These are phyloP conservation scores for Malthinus seriepunctatus DNA, from an alignment of 2,888 invertebrate species.

Conservation along the genomic window DNA sequence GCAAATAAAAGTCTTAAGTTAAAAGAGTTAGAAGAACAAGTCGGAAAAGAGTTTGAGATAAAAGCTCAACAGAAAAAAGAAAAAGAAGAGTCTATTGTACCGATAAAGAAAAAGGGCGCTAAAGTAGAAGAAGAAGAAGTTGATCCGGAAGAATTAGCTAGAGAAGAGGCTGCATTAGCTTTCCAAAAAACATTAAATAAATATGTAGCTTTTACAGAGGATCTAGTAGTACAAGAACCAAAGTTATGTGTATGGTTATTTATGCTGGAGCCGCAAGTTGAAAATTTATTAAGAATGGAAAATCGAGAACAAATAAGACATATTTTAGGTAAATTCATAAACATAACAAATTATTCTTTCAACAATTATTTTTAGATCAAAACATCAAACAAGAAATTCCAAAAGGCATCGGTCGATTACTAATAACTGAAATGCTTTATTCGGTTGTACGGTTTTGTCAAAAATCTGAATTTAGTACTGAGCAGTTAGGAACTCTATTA, in stretches of 20 bases:
- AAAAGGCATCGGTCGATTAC: conserved; percentile 41
- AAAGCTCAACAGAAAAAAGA: neutral
- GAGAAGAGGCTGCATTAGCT: neutral
- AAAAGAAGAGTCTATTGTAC: neutral
- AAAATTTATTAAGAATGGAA: conserved; percentile 36
- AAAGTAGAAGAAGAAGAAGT: neutral
- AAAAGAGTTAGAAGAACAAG: neutral
- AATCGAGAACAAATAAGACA: conserved; percentile 36
- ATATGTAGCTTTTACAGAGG: conserved; percentile 22
- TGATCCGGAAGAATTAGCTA: neutral
- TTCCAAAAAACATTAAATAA: neutral
- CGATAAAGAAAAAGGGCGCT: neutral
- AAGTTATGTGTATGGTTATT: conserved; percentile 44
- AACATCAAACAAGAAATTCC: conserved; percentile 39
- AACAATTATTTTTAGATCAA: conserved; percentile 38
- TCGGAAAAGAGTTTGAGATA: neutral
- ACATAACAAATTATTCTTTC: neutral
- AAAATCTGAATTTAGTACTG: conserved; percentile 36
- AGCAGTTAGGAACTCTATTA: conserved; percentile 47
- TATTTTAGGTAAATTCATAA: conserved; percentile 39
- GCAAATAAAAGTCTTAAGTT: neutral
- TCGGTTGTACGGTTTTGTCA: conserved; percentile 46
- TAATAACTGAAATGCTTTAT: conserved; percentile 47
- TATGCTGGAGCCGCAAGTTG: conserved; percentile 41
- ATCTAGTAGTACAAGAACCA: conserved; percentile 30